phyloP scores from a whole-genome alignment of 1,140 invertebrate genomes.

The Drosophila orosa region DNA sequence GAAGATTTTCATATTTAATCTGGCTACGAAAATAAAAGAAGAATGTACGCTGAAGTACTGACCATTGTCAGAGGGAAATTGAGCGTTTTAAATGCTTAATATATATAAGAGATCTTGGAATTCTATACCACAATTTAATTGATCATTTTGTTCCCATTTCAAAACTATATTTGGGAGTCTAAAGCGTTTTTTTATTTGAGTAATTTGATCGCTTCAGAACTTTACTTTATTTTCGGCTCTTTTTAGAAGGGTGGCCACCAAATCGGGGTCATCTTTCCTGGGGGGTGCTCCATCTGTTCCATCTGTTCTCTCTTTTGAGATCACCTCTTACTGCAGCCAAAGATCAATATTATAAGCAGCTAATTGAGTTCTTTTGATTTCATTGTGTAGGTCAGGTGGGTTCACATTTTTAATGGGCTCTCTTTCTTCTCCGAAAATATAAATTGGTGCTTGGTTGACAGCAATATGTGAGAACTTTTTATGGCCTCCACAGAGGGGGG shows the following conservation, averaged over 20 bases:
- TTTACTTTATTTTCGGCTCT: constrained; percentile 4
- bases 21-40: background rate
- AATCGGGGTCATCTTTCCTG: constrained; percentile 21
- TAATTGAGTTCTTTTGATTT: constrained; percentile 23
- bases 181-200: constrained; percentile 4
- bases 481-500: constrained; percentile 29
- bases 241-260: constrained; percentile 25
- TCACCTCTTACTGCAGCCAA: background rate
- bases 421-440: constrained; percentile 6
- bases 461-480: constrained; percentile 30
- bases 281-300: constrained; percentile 5
- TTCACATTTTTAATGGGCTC: constrained; percentile 27
- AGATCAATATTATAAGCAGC: constrained; percentile 35
- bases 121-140: constrained; percentile 1
- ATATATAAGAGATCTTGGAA: background rate
- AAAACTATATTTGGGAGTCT: constrained; percentile 2
- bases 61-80: constrained; percentile 5
- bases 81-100: too few species aligned
- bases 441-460: constrained; percentile 19
- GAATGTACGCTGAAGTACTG: background rate
- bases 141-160: constrained; percentile 19
- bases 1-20: background rate
- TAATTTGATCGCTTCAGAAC: constrained; percentile 20
- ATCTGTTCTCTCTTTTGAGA: background rate
- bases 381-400: constrained; percentile 24